Evolutionary conservation across 1,140 invertebrate species (phyloP), one percentile per base, ranked within the genome.

Genomic region (Maconellicoccus hirsutus): DNA sequence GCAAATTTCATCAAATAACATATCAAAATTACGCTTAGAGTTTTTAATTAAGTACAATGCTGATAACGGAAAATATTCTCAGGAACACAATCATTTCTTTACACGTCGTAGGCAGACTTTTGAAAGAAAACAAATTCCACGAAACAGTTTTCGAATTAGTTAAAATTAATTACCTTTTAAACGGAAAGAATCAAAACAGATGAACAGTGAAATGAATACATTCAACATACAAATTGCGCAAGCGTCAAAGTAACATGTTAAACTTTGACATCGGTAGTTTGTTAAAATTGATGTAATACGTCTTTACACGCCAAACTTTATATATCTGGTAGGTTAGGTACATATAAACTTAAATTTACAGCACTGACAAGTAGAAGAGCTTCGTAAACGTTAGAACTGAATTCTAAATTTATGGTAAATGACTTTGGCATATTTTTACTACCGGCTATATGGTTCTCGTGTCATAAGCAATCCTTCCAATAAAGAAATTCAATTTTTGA

Each of bases 221-320:
- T 52, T 52, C n/a, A 3, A 19, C 12, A 16, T 8, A 52, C 2
- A 52, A 52, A 52, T 52, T 52, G 42, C 42, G 42, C 42, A 52
- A 4, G 42, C 42, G 42, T 52, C 42, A 52, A 52, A 52, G n/a
- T 52, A 52, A 52, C 42, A 52, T 52, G 42, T 52, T 52, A 52
- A 52, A 52, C 42, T 52, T 52, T 52, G 42, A 52, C 42, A 52
- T 52, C 42, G 16, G 42, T 16, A 52, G 42, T 52, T 52, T 52
- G 42, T 52, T 52, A 52, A 52, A 52, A 52, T 52, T 52, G 42
- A 52, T 52, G 42, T 52, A 52, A 52, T 16, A 52, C 42, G 42
- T 52, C 42, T 52, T 16, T 52, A 52, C 4, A 19, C 42, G n/a
- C 42, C 12, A 52, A 52, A 52, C 42, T 52, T 52, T 52, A 52